These are phyloP conservation scores for Euclidia mi DNA, from an alignment of 2,888 invertebrate species.

Conservation along the genomic window DNA sequence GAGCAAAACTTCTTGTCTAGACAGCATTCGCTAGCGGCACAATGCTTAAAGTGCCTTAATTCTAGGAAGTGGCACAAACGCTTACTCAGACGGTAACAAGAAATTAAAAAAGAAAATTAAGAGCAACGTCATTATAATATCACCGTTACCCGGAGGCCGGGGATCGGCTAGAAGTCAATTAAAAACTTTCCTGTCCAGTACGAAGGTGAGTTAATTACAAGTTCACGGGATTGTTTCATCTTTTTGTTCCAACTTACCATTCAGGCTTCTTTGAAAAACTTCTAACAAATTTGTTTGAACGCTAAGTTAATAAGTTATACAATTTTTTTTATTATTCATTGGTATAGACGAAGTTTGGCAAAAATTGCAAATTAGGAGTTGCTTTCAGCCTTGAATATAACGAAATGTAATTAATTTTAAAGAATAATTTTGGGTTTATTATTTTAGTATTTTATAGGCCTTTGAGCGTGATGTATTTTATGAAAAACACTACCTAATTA, in stretches of 20 bases:
- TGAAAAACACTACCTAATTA: too few species aligned
- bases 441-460: neutral
- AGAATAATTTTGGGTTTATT: constrained; percentile 7
- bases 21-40: too few species aligned
- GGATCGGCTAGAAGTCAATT: constrained; percentile 71
- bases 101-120: constrained; percentile 3
- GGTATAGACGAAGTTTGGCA: neutral
- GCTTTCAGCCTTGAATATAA: constrained; percentile 3
- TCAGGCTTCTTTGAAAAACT: constrained; percentile 29
- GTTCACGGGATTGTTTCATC: constrained; percentile 59
- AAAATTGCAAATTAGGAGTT: constrained; percentile 8
- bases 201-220: constrained; percentile 73
- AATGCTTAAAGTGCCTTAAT: too few species aligned
- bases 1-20: too few species aligned
- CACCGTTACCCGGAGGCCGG: constrained; percentile 16
- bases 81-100: too few species aligned
- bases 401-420: constrained; percentile 10
- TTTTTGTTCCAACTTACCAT: constrained; percentile 49
- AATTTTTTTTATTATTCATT: constrained; percentile 12
- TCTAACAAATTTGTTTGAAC: constrained; percentile 28
- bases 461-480: neutral
- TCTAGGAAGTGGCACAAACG: too few species aligned
- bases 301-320: constrained; percentile 18
- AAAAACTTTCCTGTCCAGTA: constrained; percentile 73
- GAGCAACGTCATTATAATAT: constrained; percentile 4